Base-by-base conservation (phyloP, 2,888 invertebrate species). In the Penaeus monodon region DNA sequence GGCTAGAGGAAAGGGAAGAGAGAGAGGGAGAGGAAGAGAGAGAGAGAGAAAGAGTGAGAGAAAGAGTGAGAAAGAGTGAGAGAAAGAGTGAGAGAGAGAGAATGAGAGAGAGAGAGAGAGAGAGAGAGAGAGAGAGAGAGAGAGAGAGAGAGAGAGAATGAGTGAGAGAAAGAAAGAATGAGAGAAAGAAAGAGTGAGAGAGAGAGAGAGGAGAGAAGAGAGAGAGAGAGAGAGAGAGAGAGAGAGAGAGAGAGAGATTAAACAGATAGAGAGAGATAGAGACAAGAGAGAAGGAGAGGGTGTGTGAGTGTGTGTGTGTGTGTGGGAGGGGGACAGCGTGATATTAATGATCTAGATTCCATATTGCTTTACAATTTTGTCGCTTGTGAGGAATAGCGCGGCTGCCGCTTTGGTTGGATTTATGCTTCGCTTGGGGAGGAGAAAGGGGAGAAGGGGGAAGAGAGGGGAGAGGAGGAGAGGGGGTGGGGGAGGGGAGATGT, bases 271-370 rank as follows among this genome's bases (percentile, higher is more conserved):
- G 64, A 64, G 80, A 64, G 80, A 22, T 24, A 68, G 68, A 70
- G 70, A n/a, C 68, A 63, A 70, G 57, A 17, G 57, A 27, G 49
- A 12, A 12, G 33, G 70, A 44, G 70, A 33, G 44, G 70, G 81
- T 33, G 22, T 24, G 80, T 65, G 49, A 10, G 24, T 38, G 66
- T n/a, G 24, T 44, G n/a, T n/a, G 24, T 44, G n/a, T 66, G 22
- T n/a, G 33, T 33, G 10, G 33, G 65, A 29, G 73, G 74, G 65
- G 33, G 63, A 66, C 38, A 24, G 27, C 27, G 38, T 84, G 78
- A 84, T 84, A 84, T 84, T 77, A 84, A 84, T 84, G 84, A 68
- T 77, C 84, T 84, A 77, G 84, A 84, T 84, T 84, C 77, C 84
- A 84, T 76, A 84, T 78, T 84, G 84, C 77, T 84, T 84, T 77